Evolutionary conservation across 2,888 invertebrate species (phyloP), one percentile per base, ranked within the genome.

Genomic region (Apodemia mormo): DNA sequence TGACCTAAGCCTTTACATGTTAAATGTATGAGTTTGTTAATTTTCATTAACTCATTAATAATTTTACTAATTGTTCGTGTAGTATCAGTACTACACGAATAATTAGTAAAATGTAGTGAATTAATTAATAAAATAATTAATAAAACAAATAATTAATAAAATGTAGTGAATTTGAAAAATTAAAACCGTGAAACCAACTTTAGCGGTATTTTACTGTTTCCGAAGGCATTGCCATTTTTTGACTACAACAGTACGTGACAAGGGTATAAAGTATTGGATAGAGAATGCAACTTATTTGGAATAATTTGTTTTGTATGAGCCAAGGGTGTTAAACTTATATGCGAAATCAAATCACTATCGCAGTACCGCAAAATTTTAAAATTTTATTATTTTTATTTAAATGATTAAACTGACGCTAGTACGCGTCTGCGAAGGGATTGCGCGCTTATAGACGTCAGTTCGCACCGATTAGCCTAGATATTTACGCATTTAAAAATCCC

Each of bases 231-330:
- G 58, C 30, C 58, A 30, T 58, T 58, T 10, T 29, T 30, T 30
- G 29, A 58, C 30, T 58, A 30, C 30, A 58, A 58, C 6, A 14
- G 33, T 14, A 5, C 33, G 61, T 61, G 61, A 61, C 61, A 7
- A 33, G 61, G 61, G 61, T 61, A n/a, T 61, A 61, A 7, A 14
- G 9, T 33, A 61, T 61, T 61, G 61, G 33, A 61, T 61, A 14
- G 61, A 61, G 30, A 33, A 33, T 33, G 30, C 61, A 61, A 33
- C 4, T 4, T 30, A 61, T 61, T 61, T 9, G 30, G 33, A 61
- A 61, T 61, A 61, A 61, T 61, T 61, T 33, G 33, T 61, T 61
- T 61, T 7, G 61, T 61, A 29, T 14, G 33, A 33, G 33, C 33
- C 61, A 61, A 61, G 33, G 61, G 33, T 61, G 2, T 58, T 30